Evolutionary conservation across 2,113 vertebrate genomes (phyloP).

Genomic region (Todiramphus chloris): DNA sequence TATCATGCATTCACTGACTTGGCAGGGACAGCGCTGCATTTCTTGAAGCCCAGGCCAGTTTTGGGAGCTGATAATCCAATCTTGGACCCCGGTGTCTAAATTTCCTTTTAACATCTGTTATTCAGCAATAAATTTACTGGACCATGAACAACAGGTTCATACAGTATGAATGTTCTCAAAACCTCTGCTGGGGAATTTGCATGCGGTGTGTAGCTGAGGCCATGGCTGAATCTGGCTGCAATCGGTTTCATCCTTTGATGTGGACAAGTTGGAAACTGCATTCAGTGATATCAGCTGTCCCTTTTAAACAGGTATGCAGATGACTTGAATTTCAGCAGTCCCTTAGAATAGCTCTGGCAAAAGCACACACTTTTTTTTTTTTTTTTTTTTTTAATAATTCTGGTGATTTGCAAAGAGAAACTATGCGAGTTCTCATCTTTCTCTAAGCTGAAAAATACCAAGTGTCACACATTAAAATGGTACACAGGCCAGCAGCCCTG

Average conservation of each 20-base stretch:
- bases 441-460: background rate
- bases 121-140: background rate
- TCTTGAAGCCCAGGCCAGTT: background rate
- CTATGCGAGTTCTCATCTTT: background rate
- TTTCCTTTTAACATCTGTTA: conserved; percentile 32
- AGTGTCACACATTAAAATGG: background rate
- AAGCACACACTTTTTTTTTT: background rate
- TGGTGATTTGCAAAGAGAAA: background rate
- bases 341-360: background rate
- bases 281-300: background rate
- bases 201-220: background rate
- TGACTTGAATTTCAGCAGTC: background rate
- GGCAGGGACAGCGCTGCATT: background rate
- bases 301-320: conserved; percentile 49
- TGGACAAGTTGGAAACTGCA: background rate
- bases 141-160: background rate
- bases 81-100: background rate
- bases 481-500: background rate
- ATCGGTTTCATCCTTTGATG: background rate
- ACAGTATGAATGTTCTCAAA: background rate
- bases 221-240: background rate
- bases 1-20: conserved; percentile 4
- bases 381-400: background rate
- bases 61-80: background rate
- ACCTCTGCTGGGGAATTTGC: background rate